Conservation (phyloP, 2,888 invertebrate species). For the Drymonia ruficornis region DNA sequence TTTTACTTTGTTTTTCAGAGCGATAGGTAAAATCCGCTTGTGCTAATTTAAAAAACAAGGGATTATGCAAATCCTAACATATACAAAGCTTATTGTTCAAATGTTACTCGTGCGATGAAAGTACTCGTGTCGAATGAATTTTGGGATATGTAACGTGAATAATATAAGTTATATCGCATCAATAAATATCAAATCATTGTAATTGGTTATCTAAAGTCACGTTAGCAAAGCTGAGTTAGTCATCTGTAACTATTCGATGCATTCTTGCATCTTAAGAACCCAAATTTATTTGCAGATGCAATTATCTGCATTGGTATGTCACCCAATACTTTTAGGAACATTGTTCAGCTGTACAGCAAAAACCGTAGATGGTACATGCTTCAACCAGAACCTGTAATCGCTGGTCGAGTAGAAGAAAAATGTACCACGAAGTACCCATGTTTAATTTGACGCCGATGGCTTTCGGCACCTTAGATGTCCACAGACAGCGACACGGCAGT, state of each 20-base stretch:
- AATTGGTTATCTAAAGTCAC: too few species aligned
- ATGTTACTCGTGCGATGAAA: constrained; percentile 24
- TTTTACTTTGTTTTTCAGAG: constrained; percentile 11
- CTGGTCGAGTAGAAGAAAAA: constrained; percentile 17
- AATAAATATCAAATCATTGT: too few species aligned
- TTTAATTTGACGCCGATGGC: constrained; percentile 70
- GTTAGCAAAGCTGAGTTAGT: too few species aligned
- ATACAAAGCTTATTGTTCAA: constrained; percentile 29
- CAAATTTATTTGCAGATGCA: not conserved
- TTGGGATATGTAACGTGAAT: constrained; percentile 9
- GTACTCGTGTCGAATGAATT: constrained; percentile 16
- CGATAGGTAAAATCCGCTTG: constrained; percentile 19
- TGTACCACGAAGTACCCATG: constrained; percentile 30
- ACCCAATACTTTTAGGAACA: not conserved
- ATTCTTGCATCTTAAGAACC: not conserved
- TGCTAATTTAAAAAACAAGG: constrained; percentile 35
- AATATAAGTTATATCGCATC: not conserved
- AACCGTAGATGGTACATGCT: not conserved
- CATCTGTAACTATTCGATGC: not conserved
- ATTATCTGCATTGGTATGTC: not conserved
- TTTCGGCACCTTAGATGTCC: constrained; percentile 68
- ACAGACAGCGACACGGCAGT: constrained; percentile 68
- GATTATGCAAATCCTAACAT: constrained; percentile 39
- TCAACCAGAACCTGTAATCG: not conserved
- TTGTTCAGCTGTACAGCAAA: not conserved